Evolutionary conservation across 2,113 vertebrate species (phyloP).

Genomic region (Galbula dea): DNA sequence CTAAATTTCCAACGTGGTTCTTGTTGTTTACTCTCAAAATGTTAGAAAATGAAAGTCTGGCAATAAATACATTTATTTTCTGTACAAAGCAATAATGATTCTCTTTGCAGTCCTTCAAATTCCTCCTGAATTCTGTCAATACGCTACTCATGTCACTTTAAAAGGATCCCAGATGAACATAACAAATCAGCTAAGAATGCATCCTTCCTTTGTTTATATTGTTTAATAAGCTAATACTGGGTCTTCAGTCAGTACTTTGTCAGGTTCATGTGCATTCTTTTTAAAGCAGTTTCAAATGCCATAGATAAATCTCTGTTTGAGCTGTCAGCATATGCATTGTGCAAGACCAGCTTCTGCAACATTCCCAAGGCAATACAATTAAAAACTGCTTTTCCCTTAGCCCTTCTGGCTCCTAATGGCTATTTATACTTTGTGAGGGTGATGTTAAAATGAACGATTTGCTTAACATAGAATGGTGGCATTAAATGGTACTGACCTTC

Average conservation of each 20-base stretch:
- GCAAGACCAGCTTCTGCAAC: constrained; percentile 6
- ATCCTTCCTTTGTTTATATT: constrained; percentile 59
- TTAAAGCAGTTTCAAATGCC: constrained; percentile 31
- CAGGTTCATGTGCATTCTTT: constrained; percentile 45
- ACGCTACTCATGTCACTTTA: constrained; percentile 33
- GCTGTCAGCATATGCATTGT: constrained; percentile 40
- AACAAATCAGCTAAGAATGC: not conserved
- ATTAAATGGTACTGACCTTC: not conserved
- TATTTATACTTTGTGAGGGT: not conserved
- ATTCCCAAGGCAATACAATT: constrained; percentile 42
- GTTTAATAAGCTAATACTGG: constrained; percentile 56
- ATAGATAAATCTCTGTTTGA: constrained; percentile 63
- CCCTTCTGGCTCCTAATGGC: not conserved
- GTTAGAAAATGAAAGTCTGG: not conserved
- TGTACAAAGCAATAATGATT: constrained; percentile 21
- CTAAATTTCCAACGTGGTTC: not conserved
- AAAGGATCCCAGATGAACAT: constrained; percentile 31
- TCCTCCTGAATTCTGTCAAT: constrained; percentile 27
- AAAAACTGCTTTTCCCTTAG: constrained; percentile 16
- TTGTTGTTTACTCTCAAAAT: not conserved
- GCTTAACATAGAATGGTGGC: not conserved
- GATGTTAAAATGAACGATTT: not conserved
- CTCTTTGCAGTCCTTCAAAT: constrained; percentile 42
- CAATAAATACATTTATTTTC: constrained; percentile 28
- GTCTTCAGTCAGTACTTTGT: constrained; percentile 45